phyloP scores from a whole-genome alignment of 1,140 invertebrate genomes.

The Papilio polytes region DNA sequence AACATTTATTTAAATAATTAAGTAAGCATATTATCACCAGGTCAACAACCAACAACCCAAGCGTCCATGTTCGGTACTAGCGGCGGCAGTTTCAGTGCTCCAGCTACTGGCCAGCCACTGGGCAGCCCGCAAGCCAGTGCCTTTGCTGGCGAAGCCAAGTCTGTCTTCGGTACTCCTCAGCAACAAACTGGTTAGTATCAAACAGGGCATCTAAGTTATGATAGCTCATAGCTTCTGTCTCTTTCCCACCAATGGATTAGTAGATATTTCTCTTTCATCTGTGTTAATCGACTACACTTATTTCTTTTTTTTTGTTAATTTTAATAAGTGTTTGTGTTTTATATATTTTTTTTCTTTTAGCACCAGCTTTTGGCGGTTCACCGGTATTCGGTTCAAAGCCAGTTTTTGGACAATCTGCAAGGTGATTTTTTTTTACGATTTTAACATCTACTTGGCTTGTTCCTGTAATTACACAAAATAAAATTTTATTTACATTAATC shows the following conservation, averaged over 20 bases:
- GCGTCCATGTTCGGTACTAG: neutral
- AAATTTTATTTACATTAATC: no score
- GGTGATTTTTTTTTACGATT: constrained; percentile 52
- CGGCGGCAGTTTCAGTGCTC: constrained; percentile 67
- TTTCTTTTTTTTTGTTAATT: no score
- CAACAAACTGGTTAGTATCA: constrained; percentile 57
- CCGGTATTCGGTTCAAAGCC: constrained; percentile 73
- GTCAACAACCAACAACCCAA: no score
- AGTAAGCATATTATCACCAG: no score
- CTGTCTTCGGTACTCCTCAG: constrained; percentile 66
- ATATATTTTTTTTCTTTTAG: constrained; percentile 42
- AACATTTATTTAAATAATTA: no score
- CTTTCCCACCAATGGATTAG: neutral
- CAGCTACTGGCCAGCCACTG: constrained; percentile 58
- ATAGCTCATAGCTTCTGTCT: neutral
- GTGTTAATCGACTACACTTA: no score
- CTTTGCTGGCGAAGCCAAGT: constrained; percentile 58
- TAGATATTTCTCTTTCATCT: no score
- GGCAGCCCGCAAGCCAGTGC: constrained; percentile 59
- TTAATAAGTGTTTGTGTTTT: neutral
- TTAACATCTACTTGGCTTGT: neutral
- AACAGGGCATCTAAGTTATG: neutral
- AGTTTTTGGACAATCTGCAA: constrained; percentile 68
- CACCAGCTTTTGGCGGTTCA: constrained; percentile 66
- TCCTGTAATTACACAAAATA: constrained; percentile 15